phyloP scores from a whole-genome alignment of 2,797 vertebrate species.

The Pelodytes ibericus region DNA sequence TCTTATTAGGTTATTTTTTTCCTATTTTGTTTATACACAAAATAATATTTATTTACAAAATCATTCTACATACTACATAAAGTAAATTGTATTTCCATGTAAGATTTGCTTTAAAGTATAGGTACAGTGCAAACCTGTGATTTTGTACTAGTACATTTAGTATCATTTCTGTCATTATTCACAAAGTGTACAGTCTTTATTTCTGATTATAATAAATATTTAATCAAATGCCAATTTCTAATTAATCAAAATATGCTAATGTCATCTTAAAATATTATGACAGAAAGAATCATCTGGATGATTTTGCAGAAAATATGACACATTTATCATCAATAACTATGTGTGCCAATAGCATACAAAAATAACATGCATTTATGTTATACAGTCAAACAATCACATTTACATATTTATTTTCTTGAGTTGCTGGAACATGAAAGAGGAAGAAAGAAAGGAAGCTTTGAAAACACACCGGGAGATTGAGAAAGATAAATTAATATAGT shows the following conservation, averaged over 20 bases:
- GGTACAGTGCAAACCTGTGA: no score
- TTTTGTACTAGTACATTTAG: no score
- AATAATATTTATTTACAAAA: no score
- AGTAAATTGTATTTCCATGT: no score
- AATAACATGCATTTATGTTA: background rate
- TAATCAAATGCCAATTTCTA: conserved; percentile 3
- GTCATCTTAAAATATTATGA: background rate
- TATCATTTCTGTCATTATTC: no score
- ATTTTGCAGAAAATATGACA: conserved; percentile 10
- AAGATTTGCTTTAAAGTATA: no score
- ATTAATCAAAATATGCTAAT: conserved; percentile 5
- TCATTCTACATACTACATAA: no score
- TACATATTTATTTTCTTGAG: background rate
- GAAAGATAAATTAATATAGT: no score
- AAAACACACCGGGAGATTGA: no score
- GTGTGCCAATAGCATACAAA: background rate
- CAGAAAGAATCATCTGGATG: conserved; percentile 4
- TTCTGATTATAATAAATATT: background rate
- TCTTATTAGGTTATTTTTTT: no score
- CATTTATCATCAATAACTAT: conserved; percentile 1
- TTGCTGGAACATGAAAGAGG: background rate
- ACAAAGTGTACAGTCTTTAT: background rate
- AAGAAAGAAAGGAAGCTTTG: background rate
- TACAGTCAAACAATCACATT: background rate
- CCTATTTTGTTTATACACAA: no score